phyloP scores from a whole-genome alignment of 1,140 invertebrate genomes.

The Drosophila kepulauana region DNA sequence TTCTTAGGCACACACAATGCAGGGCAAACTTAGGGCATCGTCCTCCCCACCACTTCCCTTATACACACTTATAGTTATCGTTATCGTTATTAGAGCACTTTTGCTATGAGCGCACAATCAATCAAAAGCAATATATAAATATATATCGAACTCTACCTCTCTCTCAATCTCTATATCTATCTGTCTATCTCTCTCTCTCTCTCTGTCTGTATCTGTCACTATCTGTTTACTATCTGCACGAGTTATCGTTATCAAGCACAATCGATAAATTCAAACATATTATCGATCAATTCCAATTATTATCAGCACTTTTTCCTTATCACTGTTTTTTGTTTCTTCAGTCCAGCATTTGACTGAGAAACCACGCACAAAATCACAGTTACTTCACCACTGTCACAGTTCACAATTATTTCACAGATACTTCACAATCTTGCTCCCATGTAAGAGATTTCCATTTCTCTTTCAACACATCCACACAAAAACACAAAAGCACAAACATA shows the following conservation, averaged over 20 bases:
- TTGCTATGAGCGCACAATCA: slow-evolving; percentile 55
- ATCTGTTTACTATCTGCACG: slow-evolving; percentile 26
- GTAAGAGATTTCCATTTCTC: slow-evolving; percentile 30
- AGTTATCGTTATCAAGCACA: slow-evolving; percentile 18
- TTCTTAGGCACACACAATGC: slow-evolving; percentile 31
- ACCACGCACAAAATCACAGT: slow-evolving; percentile 36
- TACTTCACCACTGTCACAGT: slow-evolving; percentile 26
- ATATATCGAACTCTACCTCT: slow-evolving; percentile 15
- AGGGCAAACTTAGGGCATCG: slow-evolving; percentile 34
- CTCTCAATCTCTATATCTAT: slow-evolving; percentile 22
- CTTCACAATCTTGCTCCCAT: slow-evolving; percentile 66
- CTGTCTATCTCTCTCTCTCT: slow-evolving; percentile 21
- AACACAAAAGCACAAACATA: slow-evolving; percentile 19
- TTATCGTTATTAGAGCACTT: slow-evolving; percentile 50
- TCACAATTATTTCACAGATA: slow-evolving; percentile 47
- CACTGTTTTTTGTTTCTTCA: slow-evolving; percentile 38
- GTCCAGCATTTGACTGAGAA: slow-evolving; percentile 44
- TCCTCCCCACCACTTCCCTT: slow-evolving; percentile 17
- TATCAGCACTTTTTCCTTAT: slow-evolving; percentile 11
- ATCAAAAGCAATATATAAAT: slow-evolving; percentile 36
- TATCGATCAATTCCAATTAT: slow-evolving; percentile 32
- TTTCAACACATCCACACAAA: slow-evolving; percentile 20
- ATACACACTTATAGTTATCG: slow-evolving; percentile 26
- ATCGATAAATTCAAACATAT: slow-evolving; percentile 25
- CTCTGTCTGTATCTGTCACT: slow-evolving; percentile 4